Evolutionary conservation across 2,888 invertebrate genomes (phyloP).

Genomic region (Drosophila emarginata): DNA sequence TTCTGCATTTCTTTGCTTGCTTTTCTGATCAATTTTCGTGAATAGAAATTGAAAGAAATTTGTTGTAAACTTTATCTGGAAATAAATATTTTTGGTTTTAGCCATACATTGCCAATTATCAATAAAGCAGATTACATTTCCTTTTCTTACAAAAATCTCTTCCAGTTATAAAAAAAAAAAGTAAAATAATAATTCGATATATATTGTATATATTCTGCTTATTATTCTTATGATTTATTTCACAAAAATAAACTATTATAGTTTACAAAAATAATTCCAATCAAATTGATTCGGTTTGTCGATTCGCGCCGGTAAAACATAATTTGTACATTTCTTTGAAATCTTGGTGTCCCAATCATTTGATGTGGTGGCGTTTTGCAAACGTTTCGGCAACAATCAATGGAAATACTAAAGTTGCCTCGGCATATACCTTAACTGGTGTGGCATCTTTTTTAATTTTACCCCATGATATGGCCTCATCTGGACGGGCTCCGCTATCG

Average conservation of each 20-base stretch:
- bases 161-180: no score
- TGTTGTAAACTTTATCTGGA: no score
- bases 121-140: no score
- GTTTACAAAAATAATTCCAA: background rate
- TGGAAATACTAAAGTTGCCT: conserved; percentile 97
- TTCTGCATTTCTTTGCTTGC: background rate
- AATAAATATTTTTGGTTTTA: no score
- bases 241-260: background rate
- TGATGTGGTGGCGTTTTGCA: conserved; percentile 86
- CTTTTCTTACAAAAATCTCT: no score
- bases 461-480: conserved; percentile 99
- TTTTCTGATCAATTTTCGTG: background rate
- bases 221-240: no score
- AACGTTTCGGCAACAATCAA: conserved; percentile 98
- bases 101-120: no score
- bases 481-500: conserved; percentile 98
- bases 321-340: background rate
- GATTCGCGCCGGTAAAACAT: background rate
- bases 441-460: conserved; percentile 94
- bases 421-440: conserved; percentile 96
- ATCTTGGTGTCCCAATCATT: conserved; percentile 18
- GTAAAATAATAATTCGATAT: no score
- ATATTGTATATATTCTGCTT: no score
- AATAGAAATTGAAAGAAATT: background rate
- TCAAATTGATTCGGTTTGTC: no score